Evolutionary conservation across 2,888 invertebrate genomes (phyloP).

Genomic region (Melangyna quadrimaculata): DNA sequence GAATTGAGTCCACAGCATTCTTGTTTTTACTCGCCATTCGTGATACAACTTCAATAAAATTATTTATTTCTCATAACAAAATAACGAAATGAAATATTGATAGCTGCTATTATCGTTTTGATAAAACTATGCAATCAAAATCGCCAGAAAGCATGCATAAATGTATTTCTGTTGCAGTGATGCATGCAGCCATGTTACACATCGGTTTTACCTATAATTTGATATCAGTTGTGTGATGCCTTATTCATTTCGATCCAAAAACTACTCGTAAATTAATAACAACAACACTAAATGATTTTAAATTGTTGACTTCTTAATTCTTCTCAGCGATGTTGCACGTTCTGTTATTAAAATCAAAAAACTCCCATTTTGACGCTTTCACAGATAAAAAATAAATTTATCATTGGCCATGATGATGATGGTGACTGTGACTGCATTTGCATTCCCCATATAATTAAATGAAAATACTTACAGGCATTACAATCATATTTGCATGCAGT

Average conservation of each 20-base stretch:
- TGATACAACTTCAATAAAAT: no score
- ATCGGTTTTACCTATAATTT: no score
- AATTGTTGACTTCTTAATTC: slow-evolving; percentile 14
- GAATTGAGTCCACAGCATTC: no score
- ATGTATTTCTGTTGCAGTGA: no score
- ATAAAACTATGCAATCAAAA: no score
- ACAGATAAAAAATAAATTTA: not conserved
- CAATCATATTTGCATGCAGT: slow-evolving; percentile 23
- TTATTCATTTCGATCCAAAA: not conserved
- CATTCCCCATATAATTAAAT: slow-evolving; percentile 10
- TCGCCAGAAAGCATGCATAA: no score
- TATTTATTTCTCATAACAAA: no score
- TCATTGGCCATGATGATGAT: not conserved
- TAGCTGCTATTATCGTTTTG: no score
- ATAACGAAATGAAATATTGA: no score
- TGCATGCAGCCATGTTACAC: no score
- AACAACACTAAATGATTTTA: not conserved
- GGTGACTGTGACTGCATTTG: not conserved
- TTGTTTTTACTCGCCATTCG: no score
- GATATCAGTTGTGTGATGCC: no score
- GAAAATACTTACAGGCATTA: slow-evolving; percentile 17
- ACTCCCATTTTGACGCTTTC: not conserved
- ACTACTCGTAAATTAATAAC: not conserved
- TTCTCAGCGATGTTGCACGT: not conserved
- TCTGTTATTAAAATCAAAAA: not conserved